phyloP scores from a whole-genome alignment of 2,797 vertebrate genomes.

The Arctocebus calabarensis region DNA sequence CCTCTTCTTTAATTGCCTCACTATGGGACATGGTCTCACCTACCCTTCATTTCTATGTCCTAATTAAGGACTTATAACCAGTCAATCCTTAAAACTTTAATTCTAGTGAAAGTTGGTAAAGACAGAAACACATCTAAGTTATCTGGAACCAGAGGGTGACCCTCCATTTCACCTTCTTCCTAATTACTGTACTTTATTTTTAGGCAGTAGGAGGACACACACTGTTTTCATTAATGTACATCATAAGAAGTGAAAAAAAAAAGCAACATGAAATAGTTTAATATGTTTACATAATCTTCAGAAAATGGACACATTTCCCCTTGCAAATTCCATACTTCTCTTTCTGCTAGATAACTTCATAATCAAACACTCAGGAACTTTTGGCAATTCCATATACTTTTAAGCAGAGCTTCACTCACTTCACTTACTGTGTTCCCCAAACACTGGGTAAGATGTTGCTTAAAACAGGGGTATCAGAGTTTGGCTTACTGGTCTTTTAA shows the following conservation, averaged over 20 bases:
- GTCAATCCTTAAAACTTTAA: background rate
- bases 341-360: background rate
- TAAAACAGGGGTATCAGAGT: constrained; percentile 5
- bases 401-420: background rate
- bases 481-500: constrained; percentile 7
- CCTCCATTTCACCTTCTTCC: background rate
- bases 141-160: background rate
- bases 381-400: background rate
- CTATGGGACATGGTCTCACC: background rate
- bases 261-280: background rate
- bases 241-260: background rate
- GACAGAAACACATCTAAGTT: background rate
- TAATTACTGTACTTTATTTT: constrained; percentile 24
- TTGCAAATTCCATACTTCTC: constrained; percentile 5
- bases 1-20: background rate
- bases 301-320: background rate
- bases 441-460: constrained; percentile 32
- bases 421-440: background rate
- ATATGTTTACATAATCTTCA: constrained; percentile 21
- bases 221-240: background rate
- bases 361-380: background rate
- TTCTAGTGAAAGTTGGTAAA: constrained; percentile 30
- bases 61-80: background rate
- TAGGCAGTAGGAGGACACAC: background rate
- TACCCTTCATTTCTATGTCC: background rate